Evolutionary conservation across 2,888 invertebrate genomes (phyloP), one percentile per base, ranked within the genome.

Genomic region (Girardia tigrina): DNA sequence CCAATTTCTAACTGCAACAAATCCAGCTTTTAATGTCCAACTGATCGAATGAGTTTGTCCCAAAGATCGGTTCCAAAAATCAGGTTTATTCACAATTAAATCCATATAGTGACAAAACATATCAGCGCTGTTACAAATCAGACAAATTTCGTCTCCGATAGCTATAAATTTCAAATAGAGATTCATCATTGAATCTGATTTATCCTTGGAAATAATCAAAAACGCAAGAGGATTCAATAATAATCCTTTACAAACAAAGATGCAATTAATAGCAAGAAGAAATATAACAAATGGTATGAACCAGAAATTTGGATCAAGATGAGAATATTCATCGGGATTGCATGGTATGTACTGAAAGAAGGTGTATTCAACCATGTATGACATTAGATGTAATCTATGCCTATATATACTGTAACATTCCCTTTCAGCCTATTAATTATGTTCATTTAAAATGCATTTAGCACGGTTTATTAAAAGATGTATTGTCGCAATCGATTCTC

Each of bases 151-250:
- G 23, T 56, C 56, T 6, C n/a, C 56, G 4, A 56, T 16, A 6
- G 56, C 56, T 56, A 56, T 56, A n/a, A 56, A 56, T 56, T 56
- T 56, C n/a, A 56, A 12, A 56, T 56, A 56, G 56, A 56, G n/a
- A 56, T 56, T 56, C 56, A 56, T 56, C 4, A 23, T 56, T 56
- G 56, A 56, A 56, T 56, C 56, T 8, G 56, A 12, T 4, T 4
- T n/a, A 16, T 56, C 56, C 23, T 56, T 56, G 56, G 56, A 56
- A 6, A 56, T 6, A 56, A 56, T n/a, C n/a, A 20, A 56, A 56
- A 20, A 56, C 8, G 56, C n/a, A 56, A 56, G 56, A 56, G 56
- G 56, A 56, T 56, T 56, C 23, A 56, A 56, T 6, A 56, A 56
- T 56, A 56, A 4, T 2, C 56, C 56, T 56, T 56, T 56, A 6